Percentiles rank a stretch among this genome's conserved stretches.
These are phyloP conservation scores for Harpalus rubripes DNA, from an alignment of 2,888 invertebrate species.

Conservation along the genomic window DNA sequence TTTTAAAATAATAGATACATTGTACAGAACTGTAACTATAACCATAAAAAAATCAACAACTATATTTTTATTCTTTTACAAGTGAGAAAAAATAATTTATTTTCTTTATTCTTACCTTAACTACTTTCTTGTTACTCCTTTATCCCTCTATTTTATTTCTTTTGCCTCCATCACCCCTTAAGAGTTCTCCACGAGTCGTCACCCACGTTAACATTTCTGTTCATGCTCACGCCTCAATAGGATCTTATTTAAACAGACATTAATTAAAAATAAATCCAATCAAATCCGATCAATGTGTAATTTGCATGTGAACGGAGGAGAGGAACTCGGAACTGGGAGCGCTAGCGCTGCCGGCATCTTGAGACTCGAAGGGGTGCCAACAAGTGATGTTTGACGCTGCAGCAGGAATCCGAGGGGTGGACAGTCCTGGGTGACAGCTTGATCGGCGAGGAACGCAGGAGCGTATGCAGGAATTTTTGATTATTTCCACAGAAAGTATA, in stretches of 20 bases:
- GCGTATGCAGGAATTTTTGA: not conserved
- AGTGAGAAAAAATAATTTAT: no score
- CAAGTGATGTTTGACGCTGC: constrained; percentile 54
- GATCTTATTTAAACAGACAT: constrained; percentile 71
- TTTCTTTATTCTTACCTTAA: not conserved
- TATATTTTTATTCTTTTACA: no score
- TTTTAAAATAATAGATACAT: no score
- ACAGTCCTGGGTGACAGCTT: constrained; percentile 13
- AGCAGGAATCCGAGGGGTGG: constrained; percentile 3
- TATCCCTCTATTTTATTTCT: not conserved
- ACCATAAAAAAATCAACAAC: no score
- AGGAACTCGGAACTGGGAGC: not conserved
- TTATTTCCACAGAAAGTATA: no score
- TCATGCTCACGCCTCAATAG: constrained; percentile 52
- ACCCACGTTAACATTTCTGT: not conserved
- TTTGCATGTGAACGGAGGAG: constrained; percentile 62
- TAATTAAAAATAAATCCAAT: constrained; percentile 73
- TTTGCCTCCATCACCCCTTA: not conserved
- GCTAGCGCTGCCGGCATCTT: constrained; percentile 39
- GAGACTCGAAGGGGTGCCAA: constrained; percentile 57
- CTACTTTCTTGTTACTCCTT: not conserved
- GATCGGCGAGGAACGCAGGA: constrained; percentile 14
- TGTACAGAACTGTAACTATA: no score
- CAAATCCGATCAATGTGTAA: constrained; percentile 70
- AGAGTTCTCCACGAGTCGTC: not conserved